phyloP scores from a whole-genome alignment of 1,140 invertebrate genomes.

The Drosophila micromelanica region DNA sequence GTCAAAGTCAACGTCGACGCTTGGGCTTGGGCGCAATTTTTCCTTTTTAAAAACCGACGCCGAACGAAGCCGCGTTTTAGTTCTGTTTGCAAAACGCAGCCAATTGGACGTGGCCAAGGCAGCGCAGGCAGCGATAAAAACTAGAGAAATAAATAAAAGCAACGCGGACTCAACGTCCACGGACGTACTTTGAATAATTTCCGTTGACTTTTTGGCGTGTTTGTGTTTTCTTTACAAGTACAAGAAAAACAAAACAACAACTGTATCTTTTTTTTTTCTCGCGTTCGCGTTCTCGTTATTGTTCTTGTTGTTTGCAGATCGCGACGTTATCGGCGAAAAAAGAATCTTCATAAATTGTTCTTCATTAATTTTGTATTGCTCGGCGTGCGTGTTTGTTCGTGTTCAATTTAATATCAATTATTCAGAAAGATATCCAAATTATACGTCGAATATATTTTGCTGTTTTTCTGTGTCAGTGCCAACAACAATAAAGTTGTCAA shows the following conservation, averaged over 20 bases:
- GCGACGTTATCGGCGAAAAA: slow-evolving; percentile 7
- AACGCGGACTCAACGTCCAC: slow-evolving; percentile 7
- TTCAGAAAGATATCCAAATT: slow-evolving; percentile 1
- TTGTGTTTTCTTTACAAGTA: slow-evolving; percentile 11
- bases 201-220: slow-evolving; percentile 9
- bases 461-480: slow-evolving; percentile 55
- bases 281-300: background rate
- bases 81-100: slow-evolving; percentile 71
- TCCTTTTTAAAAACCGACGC: slow-evolving; percentile 69
- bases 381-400: slow-evolving; percentile 3
- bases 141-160: background rate
- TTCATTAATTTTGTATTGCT: slow-evolving; percentile 8
- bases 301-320: slow-evolving; percentile 5
- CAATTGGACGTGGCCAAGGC: slow-evolving; percentile 59
- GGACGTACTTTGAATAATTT: slow-evolving; percentile 24
- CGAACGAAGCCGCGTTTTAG: slow-evolving; percentile 60
- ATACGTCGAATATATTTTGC: background rate
- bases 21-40: slow-evolving; percentile 61
- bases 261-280: background rate
- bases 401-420: slow-evolving; percentile 38
- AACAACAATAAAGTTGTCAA: slow-evolving; percentile 1
- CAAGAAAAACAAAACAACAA: slow-evolving; percentile 1
- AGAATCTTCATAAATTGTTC: slow-evolving; percentile 1
- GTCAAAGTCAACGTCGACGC: slow-evolving; percentile 27
- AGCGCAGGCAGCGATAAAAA: slow-evolving; percentile 8